phyloP scores from a whole-genome alignment of 2,888 invertebrate species.

The Mesochorus sp. region DNA sequence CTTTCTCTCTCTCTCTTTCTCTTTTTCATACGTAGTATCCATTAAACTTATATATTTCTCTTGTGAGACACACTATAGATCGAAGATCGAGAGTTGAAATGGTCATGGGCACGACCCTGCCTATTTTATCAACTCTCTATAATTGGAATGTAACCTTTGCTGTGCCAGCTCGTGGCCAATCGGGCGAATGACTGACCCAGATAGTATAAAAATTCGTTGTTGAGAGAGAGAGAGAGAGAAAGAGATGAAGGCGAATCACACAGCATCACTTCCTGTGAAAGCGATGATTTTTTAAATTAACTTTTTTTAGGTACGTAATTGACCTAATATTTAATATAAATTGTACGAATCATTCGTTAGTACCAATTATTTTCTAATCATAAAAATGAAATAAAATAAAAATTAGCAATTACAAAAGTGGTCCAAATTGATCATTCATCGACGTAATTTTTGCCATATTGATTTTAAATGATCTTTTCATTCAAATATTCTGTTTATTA shows the following conservation, averaged over 20 bases:
- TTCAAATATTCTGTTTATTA: too few species aligned
- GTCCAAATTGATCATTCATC: too few species aligned
- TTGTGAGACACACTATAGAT: not conserved
- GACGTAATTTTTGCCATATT: too few species aligned
- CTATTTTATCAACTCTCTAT: conserved; percentile 72
- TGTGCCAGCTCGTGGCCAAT: conserved; percentile 63
- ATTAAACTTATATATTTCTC: conserved; percentile 24
- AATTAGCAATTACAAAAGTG: too few species aligned
- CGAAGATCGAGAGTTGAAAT: conserved; percentile 51
- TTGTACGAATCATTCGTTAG: too few species aligned
- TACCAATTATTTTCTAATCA: too few species aligned
- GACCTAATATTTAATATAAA: too few species aligned
- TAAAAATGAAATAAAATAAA: too few species aligned
- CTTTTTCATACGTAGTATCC: not conserved
- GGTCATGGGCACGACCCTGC: conserved; percentile 57
- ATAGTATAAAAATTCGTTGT: conserved; percentile 61
- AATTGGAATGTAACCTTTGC: conserved; percentile 77
- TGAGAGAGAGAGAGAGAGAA: conserved; percentile 8
- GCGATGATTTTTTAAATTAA: too few species aligned
- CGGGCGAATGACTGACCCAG: conserved; percentile 67
- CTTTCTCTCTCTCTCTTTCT: not conserved
- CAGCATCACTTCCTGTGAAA: not conserved
- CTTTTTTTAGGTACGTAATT: too few species aligned
- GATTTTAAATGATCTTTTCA: too few species aligned
- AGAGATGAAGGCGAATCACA: not conserved